Evolutionary conservation across 2,113 vertebrate species (phyloP).

Genomic region (Rafetus swinhoei): DNA sequence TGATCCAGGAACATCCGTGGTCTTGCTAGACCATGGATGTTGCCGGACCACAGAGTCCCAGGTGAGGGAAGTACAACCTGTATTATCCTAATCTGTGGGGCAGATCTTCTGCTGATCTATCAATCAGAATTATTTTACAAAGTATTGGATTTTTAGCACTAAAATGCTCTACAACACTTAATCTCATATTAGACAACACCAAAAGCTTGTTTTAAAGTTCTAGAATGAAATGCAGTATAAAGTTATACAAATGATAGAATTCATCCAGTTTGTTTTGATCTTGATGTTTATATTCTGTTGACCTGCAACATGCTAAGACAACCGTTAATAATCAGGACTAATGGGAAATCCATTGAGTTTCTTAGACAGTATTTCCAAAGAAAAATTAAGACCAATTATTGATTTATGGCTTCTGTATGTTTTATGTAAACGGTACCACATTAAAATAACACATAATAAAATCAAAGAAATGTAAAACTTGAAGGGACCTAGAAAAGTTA

Average conservation of each 20-base stretch:
- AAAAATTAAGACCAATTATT: slow-evolving; percentile 23
- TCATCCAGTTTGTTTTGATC: slow-evolving; percentile 28
- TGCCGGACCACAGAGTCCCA: too few species aligned
- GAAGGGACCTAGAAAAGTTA: neutral
- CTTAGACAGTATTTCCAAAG: neutral
- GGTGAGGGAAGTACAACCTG: too few species aligned
- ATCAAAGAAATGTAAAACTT: neutral
- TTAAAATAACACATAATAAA: neutral
- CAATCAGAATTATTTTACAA: neutral
- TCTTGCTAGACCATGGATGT: too few species aligned
- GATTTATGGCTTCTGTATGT: neutral
- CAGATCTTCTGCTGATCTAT: neutral
- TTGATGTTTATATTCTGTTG: slow-evolving; percentile 19
- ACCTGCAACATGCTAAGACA: neutral
- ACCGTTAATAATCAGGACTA: slow-evolving; percentile 44
- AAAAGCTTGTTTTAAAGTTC: neutral
- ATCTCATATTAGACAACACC: neutral
- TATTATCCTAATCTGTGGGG: too few species aligned
- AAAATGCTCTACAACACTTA: neutral
- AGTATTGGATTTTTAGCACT: neutral
- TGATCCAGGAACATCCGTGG: too few species aligned
- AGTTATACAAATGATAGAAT: neutral
- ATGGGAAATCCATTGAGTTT: slow-evolving; percentile 17
- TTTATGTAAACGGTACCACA: slow-evolving; percentile 22
- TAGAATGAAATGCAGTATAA: neutral